Evolutionary conservation across 2,797 vertebrate genomes (phyloP), one percentile per base, ranked within the genome.

Genomic region (Erpetoichthys calabaricus): DNA sequence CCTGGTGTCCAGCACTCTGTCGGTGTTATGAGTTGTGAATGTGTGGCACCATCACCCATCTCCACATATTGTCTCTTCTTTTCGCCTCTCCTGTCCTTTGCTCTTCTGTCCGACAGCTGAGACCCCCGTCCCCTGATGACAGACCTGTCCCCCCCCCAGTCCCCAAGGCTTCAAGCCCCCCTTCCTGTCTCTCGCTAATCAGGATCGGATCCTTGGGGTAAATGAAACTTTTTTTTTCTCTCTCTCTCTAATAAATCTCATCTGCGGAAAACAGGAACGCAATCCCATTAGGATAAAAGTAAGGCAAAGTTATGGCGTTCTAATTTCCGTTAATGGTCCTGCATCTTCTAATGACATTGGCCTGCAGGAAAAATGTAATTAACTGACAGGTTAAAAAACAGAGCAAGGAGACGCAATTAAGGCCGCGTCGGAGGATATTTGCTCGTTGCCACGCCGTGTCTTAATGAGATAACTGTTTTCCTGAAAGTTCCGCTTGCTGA

Each of bases 321-420:
- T 70, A 62, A 62, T 77, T 81, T 77, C 68, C 72, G 81, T 79
- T 79, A 79, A 82, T 76, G 74, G 74, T 60, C 68, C 75, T 73
- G 68, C 74, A 75, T 73, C 64, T 75, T 74, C 62, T 76, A 77
- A 75, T 69, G 70, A 76, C 65, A 61, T 70, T 68, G 60, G 73
- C 80, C 74, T 67, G 64, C 74, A 81, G 79, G 71, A 80, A 71
- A 69, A 52, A 69, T 70, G 69, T 76, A 77, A 84, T 80, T 82
- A 84, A 77, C 79, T 79, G 45, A 60, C 70, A 75, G 76, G 79
- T 80, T 74, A 75, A 76, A 75, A 25, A 25, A 71, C 63, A 63
- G 64, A 71, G 66, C 68, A 65, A 66, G 60, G 67, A 67, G 60
- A 65, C 56, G 60, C 67, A 79, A 77, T 82, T 80, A 83, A 73